Evolutionary conservation across 2,888 invertebrate genomes (phyloP), one percentile per base, ranked within the genome.

Genomic region (Aphidius colemani): DNA sequence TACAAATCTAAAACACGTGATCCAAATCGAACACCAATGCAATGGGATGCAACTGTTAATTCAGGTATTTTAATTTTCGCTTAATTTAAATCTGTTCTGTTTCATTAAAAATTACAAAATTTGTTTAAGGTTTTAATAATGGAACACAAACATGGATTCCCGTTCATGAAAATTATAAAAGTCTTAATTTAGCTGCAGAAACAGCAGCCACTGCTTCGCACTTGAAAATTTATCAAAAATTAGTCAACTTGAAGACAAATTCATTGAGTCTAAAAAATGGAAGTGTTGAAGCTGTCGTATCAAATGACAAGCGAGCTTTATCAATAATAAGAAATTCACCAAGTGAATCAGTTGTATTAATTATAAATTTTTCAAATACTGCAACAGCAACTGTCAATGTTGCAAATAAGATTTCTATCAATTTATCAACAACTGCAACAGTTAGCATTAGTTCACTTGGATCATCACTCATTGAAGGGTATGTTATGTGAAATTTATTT

Each of bases 11-110:
- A 81, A 3, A 88, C 90, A 6, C 85, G 94, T 66, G 93, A 94
- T 79, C 91, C 92, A 0, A 89, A 86, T 69, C 85, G 94, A 43
- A 92, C 93, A 0, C 94, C 94, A 0, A 92, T 90, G 81, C 94
- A 94, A 74, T 94, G 94, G 94, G 87, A 85, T 71, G 76, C 82
- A 9, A 81, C 84, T 0, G 77, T 71, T 39, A 88, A 87, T 72
- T 89, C 90, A 61, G 91, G 91, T 79, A 72, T 30, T 30, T 30
- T 59, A 7, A 40, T 58, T 48, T 6, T 49, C 48, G 55, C 11
- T 40, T 46, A 45, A 6, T 18, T 18, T 18, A 1, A 18, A 18
- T 18, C 13, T 18, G 2, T 18, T 18, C 2, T 18, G 13, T 2
- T 18, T 18, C 13, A 18, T 13, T 13, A 13, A 13, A 13, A 13